Percentiles rank a stretch among this genome's conserved stretches.
Conservation (phyloP, 2,113 vertebrate species). For the Ramphastos sulfuratus region DNA sequence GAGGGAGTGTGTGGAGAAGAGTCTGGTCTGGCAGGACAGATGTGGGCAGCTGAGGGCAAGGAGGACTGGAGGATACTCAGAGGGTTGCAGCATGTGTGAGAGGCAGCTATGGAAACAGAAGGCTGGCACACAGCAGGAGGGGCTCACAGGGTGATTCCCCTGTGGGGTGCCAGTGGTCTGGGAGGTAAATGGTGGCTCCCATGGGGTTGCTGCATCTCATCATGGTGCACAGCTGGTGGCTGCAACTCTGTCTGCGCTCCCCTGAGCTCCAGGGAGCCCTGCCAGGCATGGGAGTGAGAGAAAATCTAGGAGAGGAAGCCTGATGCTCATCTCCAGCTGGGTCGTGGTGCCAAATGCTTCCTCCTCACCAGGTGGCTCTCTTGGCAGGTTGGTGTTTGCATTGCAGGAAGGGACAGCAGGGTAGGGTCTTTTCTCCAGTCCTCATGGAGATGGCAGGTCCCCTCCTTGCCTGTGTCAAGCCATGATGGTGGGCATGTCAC, state of each 20-base stretch:
- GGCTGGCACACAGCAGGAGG: not conserved
- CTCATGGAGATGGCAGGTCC: rapidly evolving
- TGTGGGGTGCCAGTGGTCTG: not conserved
- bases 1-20: not conserved
- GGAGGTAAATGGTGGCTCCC: not conserved
- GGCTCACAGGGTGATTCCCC: not conserved
- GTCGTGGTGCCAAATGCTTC: not conserved
- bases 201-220: not conserved
- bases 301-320: not conserved
- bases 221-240: not conserved
- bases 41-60: not conserved
- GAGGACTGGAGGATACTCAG: not conserved
- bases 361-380: not conserved
- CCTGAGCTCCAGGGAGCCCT: not conserved
- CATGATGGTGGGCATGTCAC: not conserved
- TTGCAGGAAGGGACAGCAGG: not conserved
- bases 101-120: not conserved
- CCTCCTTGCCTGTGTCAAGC: not conserved
- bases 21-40: not conserved
- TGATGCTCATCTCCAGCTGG: not conserved
- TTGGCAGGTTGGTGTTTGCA: not conserved
- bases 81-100: not conserved
- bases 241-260: not conserved
- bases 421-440: not conserved
- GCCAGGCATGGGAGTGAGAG: not conserved